A percentile compares a stretch with the other conserved stretches of the same genome.
Evolutionary conservation across 2,797 vertebrate species (phyloP).

Genomic region (Danio albolineatus): DNA sequence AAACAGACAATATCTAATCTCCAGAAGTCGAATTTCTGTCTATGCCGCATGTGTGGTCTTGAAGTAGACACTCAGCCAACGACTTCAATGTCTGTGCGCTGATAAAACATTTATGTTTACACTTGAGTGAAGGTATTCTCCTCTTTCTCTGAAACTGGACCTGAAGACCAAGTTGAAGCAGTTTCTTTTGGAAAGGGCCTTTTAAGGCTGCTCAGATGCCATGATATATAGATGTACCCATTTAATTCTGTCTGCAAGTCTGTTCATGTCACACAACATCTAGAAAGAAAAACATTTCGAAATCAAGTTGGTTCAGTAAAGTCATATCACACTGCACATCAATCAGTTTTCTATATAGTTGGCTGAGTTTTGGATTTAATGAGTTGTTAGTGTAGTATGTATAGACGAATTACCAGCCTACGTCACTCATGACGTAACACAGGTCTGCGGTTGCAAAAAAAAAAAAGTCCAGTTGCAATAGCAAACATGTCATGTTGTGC

Average conservation of each 20-base stretch:
- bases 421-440: no score
- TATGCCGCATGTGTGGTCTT: slow-evolving; percentile 41
- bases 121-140: neutral
- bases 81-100: neutral
- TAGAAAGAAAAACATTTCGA: no score
- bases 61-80: slow-evolving; percentile 14
- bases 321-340: no score
- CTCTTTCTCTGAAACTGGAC: neutral
- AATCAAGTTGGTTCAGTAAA: no score
- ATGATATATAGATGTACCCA: neutral
- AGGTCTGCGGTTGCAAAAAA: no score
- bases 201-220: neutral
- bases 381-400: neutral
- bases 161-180: neutral
- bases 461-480: no score
- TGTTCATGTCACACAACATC: no score
- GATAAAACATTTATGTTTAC: slow-evolving; percentile 8
- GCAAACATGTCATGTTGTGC: no score
- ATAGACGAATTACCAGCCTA: no score
- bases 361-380: neutral
- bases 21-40: neutral
- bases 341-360: no score
- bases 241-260: neutral
- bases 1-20: neutral
- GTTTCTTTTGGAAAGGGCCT: neutral